Conservation (phyloP, 2,797 vertebrate genomes). For the Heliangelus exortis region DNA sequence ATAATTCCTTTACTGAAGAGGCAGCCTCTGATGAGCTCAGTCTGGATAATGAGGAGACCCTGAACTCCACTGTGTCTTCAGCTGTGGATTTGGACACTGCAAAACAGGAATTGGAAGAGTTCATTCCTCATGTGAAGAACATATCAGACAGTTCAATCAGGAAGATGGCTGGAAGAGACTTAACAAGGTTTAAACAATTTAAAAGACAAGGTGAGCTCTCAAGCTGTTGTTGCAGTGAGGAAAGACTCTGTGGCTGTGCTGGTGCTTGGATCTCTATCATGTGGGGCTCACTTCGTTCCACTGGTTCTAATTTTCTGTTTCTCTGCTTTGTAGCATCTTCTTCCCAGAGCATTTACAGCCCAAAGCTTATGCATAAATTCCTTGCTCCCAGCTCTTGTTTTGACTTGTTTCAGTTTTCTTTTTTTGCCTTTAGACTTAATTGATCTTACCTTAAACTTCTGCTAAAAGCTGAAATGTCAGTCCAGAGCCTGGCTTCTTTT, state of each 20-base stretch:
- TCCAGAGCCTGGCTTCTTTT: not conserved
- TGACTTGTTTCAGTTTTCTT: not conserved
- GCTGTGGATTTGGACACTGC: constrained; percentile 16
- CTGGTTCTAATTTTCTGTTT: not conserved
- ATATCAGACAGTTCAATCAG: constrained; percentile 54
- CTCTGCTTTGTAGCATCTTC: not conserved
- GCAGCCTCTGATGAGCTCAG: not conserved
- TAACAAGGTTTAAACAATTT: constrained; percentile 73
- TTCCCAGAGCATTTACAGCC: not conserved
- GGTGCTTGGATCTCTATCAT: fast-evolving
- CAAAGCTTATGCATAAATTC: fast-evolving
- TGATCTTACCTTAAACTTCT: not conserved
- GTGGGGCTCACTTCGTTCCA: not conserved
- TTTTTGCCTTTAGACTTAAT: not conserved
- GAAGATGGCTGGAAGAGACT: constrained; percentile 75
- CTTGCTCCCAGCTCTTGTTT: not conserved
- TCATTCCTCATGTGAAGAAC: constrained; percentile 72
- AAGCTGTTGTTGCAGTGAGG: not conserved
- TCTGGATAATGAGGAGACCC: not conserved
- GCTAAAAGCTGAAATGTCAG: not conserved
- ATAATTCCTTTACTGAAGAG: not conserved
- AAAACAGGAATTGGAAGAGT: constrained; percentile 71
- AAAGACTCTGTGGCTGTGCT: not conserved
- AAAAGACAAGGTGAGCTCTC: constrained; percentile 73
- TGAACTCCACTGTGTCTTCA: fast-evolving